Conservation (phyloP, 2,113 vertebrate genomes). For the Proteles cristata region DNA sequence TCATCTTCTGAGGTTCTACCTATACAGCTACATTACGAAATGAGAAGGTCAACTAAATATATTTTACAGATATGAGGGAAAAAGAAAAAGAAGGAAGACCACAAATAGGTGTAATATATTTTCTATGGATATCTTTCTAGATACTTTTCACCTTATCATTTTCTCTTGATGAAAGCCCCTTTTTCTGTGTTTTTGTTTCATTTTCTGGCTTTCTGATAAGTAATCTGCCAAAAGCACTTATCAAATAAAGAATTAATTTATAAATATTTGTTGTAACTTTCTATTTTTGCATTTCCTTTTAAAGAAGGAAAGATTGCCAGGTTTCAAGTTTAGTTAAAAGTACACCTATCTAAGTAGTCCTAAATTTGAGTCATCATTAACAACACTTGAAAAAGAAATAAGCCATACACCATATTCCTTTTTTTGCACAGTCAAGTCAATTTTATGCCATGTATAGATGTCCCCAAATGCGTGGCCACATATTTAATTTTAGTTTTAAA, state of each 20-base stretch:
- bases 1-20: not conserved
- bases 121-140: not conserved
- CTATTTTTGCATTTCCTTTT: conserved; percentile 13
- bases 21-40: not conserved
- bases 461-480: not conserved
- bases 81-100: not conserved
- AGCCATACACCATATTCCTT: not conserved
- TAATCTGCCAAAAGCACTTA: not conserved
- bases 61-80: not conserved
- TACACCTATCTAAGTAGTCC: not conserved
- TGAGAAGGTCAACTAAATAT: not conserved
- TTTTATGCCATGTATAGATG: not conserved
- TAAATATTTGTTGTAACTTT: conserved; percentile 47
- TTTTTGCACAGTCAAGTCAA: not conserved
- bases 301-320: not conserved
- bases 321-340: conserved; percentile 21
- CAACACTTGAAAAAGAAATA: not conserved
- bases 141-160: not conserved
- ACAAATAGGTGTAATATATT: not conserved
- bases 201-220: not conserved
- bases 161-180: not conserved
- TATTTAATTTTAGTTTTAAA: not conserved
- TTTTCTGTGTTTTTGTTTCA: not conserved
- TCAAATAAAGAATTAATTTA: not conserved
- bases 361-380: conserved; percentile 35